Percentiles rank a stretch among this genome's conserved stretches.
phyloP scores from a whole-genome alignment of 1,140 invertebrate genomes.

The Leptinotarsa undecemlineata region DNA sequence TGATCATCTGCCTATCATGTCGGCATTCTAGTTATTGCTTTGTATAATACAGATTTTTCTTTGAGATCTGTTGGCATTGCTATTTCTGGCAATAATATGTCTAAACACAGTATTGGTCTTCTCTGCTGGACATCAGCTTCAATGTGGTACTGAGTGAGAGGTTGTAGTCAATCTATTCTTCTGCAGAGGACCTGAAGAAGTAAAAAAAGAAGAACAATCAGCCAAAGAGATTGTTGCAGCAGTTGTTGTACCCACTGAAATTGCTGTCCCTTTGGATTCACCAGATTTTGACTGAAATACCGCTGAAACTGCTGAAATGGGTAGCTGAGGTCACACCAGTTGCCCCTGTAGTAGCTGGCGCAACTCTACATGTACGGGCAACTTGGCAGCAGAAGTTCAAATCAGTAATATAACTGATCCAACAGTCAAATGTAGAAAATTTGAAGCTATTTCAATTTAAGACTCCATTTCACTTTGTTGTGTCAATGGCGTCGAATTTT shows the following conservation, averaged over 20 bases:
- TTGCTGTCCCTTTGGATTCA: constrained; percentile 28
- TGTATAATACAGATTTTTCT: too few species aligned
- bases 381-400: too few species aligned
- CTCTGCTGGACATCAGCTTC: constrained; percentile 98
- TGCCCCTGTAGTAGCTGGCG: background rate
- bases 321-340: background rate
- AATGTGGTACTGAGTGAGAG: constrained; percentile 53
- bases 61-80: too few species aligned
- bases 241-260: constrained; percentile 6
- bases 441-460: too few species aligned
- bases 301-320: too few species aligned
- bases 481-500: too few species aligned
- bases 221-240: constrained; percentile 69
- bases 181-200: constrained; percentile 59
- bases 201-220: constrained; percentile 92
- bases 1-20: constrained; percentile 94
- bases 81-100: constrained; percentile 91
- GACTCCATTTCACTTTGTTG: too few species aligned
- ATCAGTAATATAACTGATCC: too few species aligned
- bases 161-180: constrained; percentile 99
- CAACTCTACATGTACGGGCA: too few species aligned
- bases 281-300: background rate
- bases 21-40: too few species aligned
- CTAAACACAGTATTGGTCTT: constrained; percentile 92
- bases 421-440: too few species aligned